Evolutionary conservation across 2,888 invertebrate species (phyloP), one percentile per base, ranked within the genome.

Genomic region (Nudaria mundana): DNA sequence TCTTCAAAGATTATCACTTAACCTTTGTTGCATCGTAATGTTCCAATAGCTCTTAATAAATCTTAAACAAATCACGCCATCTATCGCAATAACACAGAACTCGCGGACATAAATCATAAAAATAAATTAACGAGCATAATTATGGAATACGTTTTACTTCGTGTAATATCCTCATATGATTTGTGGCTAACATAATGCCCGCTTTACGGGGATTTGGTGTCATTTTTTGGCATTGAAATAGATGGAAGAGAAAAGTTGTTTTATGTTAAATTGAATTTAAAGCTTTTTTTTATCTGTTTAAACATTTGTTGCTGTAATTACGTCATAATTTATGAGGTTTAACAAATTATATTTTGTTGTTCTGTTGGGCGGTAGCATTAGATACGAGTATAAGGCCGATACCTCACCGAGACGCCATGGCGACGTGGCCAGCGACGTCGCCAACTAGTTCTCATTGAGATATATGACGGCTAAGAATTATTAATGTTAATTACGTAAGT

Each of bases 191-290:
- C 28, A 8, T 28, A 14, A 28, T 14, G 5, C 14, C n/a, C 14
- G 28, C 8, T 28, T 8, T n/a, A 14, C 13, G 28, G 14, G 14
- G 28, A 15, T 28, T 28, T 28, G 4, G 8, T n/a, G 12, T 13
- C 8, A n/a, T 32, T 32, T 32, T 8, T 22, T 20, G 6, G 32
- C 6, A 13, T 32, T 22, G n/a, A 3, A 28, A 13, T 28, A 14
- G 13, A 28, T 28, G 13, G 14, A 14, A 8, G n/a, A 13, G 30
- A 40, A 8, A 5, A 14, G 14, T 16, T 12, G 28, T 28, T 41
- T 51, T 61, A 52, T 48, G 54, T 44, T 32, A 44, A 55, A 37
- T 53, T 56, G 61, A 60, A 55, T 65, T 56, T 61, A 58, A 28
- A 28, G 28, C 13, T 13, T 28, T 28, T 14, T 28, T 28, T 28